phyloP scores from a whole-genome alignment of 2,888 invertebrate species.

The Hemithea aestivaria region DNA sequence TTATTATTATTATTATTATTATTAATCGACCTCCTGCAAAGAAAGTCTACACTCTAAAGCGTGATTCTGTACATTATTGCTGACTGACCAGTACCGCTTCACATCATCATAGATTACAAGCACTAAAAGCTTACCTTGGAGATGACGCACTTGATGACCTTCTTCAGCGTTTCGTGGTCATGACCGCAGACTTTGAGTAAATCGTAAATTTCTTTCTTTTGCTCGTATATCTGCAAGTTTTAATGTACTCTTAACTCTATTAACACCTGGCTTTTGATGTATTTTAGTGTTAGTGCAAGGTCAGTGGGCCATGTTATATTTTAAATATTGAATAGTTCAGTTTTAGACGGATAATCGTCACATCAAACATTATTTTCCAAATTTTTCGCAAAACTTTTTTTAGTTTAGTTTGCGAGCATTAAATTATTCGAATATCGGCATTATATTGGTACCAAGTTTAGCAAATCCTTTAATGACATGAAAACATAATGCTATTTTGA shows the following conservation, averaged over 20 bases:
- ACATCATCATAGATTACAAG: conserved; percentile 4
- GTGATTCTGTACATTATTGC: no score
- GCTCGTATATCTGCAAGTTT: conserved; percentile 56
- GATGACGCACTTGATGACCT: conserved; percentile 73
- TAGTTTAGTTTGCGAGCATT: no score
- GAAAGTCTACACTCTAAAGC: no score
- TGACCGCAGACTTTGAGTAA: conserved; percentile 67
- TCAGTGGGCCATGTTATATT: conserved; percentile 2
- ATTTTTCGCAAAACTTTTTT: no score
- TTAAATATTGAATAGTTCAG: conserved; percentile 5
- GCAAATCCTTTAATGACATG: no score
- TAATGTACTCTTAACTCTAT: conserved; percentile 16
- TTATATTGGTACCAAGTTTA: no score
- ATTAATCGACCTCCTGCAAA: no score
- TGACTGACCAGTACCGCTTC: not conserved
- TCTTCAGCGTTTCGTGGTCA: conserved; percentile 65
- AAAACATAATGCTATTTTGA: no score
- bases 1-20: no score
- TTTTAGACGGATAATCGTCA: conserved; percentile 10
- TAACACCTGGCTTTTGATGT: conserved; percentile 21
- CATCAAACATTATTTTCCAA: no score
- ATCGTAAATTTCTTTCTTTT: conserved; percentile 56
- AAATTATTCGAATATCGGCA: no score
- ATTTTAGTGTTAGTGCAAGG: conserved; percentile 14
- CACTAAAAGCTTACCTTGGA: conserved; percentile 51